phyloP scores from a whole-genome alignment of 2,113 vertebrate species.

The Gobiocypris rarus region DNA sequence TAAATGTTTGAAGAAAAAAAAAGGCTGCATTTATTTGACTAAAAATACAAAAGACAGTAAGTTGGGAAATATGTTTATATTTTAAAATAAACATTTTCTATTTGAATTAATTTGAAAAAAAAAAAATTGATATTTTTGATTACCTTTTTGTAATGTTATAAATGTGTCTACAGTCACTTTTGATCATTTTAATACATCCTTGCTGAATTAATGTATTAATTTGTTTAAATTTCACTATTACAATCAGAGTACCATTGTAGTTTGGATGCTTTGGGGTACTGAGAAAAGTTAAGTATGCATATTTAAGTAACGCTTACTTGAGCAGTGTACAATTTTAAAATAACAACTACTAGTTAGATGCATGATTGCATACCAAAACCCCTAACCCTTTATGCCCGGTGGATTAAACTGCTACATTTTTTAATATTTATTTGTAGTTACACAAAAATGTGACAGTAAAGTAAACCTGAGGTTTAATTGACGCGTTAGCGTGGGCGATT shows the following conservation, averaged over 20 bases:
- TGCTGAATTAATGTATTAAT: neutral
- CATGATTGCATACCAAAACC: too few relatives aligned
- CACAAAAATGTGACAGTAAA: neutral
- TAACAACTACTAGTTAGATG: too few relatives aligned
- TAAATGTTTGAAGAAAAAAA: neutral
- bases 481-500: too few relatives aligned
- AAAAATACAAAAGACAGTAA: neutral
- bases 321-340: neutral
- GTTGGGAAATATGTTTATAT: too few relatives aligned
- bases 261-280: neutral
- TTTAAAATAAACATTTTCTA: too few relatives aligned
- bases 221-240: neutral
- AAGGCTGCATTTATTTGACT: neutral
- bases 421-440: neutral
- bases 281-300: neutral
- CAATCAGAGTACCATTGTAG: too few relatives aligned
- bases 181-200: neutral
- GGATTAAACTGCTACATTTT: neutral
- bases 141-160: neutral
- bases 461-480: neutral
- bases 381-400: too few relatives aligned
- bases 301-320: neutral
- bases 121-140: too few relatives aligned
- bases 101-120: too few relatives aligned
- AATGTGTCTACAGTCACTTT: neutral